Percentiles rank a stretch among this genome's conserved stretches.
Evolutionary conservation across 1,140 invertebrate species (phyloP).

Genomic region (Scaptomyza graminum): DNA sequence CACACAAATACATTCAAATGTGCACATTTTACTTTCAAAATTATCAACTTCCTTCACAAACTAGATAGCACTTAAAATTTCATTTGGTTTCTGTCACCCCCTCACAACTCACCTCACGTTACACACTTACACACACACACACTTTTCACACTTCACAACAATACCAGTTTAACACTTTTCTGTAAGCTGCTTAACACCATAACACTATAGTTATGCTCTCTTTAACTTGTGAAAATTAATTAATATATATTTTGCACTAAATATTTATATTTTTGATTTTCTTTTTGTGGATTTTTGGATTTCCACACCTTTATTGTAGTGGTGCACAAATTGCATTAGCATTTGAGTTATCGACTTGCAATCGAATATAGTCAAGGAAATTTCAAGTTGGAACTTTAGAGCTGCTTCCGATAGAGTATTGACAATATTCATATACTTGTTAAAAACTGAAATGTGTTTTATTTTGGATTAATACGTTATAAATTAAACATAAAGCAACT

Average conservation of each 20-base stretch:
- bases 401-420: slow-evolving; percentile 10
- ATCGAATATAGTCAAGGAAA: slow-evolving; percentile 14
- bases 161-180: slow-evolving; percentile 11
- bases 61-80: slow-evolving; percentile 42
- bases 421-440: background rate
- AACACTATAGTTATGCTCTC: slow-evolving; percentile 13
- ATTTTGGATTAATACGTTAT: background rate
- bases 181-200: slow-evolving; percentile 9
- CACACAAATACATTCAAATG: slow-evolving; percentile 11
- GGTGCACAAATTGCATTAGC: slow-evolving; percentile 46
- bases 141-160: slow-evolving; percentile 38
- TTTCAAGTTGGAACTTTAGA: slow-evolving; percentile 40
- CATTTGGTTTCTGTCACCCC: slow-evolving; percentile 32
- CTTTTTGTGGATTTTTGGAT: slow-evolving; percentile 44
- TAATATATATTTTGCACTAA: slow-evolving; percentile 7
- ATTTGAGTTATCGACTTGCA: slow-evolving; percentile 28
- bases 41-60: slow-evolving; percentile 45
- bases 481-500: background rate
- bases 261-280: slow-evolving; percentile 16
- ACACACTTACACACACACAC: slow-evolving; percentile 7
- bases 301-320: slow-evolving; percentile 50
- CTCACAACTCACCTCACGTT: slow-evolving; percentile 36
- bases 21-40: slow-evolving; percentile 39
- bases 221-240: slow-evolving; percentile 24
- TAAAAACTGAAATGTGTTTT: background rate